A percentile compares a stretch with the other conserved stretches of the same genome.
Conservation (phyloP, 2,888 invertebrate genomes). For the Lithophane semibrunnea region DNA sequence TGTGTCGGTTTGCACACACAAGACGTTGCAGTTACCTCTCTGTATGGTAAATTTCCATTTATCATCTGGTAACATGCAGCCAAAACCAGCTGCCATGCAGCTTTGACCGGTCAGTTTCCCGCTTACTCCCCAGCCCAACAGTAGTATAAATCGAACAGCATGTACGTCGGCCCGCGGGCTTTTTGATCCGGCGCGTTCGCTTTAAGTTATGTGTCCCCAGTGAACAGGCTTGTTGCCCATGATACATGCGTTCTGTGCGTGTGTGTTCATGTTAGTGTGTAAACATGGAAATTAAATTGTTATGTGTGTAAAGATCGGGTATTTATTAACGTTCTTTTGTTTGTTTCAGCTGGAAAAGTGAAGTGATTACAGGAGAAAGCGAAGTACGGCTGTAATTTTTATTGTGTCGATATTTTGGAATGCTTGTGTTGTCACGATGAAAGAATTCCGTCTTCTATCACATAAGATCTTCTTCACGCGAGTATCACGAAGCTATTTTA, state of each 20-base stretch:
- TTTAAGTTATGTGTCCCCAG: slow-evolving; percentile 88
- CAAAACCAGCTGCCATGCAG: background rate
- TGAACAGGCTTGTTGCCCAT: slow-evolving; percentile 71
- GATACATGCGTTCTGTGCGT: slow-evolving; percentile 66
- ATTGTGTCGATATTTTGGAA: background rate
- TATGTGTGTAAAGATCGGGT: slow-evolving; percentile 37
- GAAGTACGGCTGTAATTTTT: background rate
- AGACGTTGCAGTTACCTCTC: background rate
- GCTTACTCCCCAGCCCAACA: slow-evolving; percentile 52
- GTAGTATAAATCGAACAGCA: slow-evolving; percentile 81
- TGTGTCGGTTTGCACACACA: background rate
- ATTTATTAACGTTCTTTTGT: slow-evolving; percentile 25
- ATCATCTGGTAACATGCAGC: background rate
- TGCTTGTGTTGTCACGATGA: background rate
- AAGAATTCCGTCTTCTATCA: background rate
- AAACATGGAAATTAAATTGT: slow-evolving; percentile 62
- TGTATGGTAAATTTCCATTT: background rate
- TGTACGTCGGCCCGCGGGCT: slow-evolving; percentile 80
- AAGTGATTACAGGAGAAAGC: background rate
- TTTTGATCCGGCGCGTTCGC: slow-evolving; percentile 83
- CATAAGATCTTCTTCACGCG: background rate
- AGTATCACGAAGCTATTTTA: background rate
- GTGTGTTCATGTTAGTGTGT: slow-evolving; percentile 30
- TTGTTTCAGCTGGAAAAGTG: background rate
- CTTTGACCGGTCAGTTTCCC: slow-evolving; percentile 14